Base-by-base conservation (phyloP, 2,888 invertebrate genomes). In the Hesperia comma region DNA sequence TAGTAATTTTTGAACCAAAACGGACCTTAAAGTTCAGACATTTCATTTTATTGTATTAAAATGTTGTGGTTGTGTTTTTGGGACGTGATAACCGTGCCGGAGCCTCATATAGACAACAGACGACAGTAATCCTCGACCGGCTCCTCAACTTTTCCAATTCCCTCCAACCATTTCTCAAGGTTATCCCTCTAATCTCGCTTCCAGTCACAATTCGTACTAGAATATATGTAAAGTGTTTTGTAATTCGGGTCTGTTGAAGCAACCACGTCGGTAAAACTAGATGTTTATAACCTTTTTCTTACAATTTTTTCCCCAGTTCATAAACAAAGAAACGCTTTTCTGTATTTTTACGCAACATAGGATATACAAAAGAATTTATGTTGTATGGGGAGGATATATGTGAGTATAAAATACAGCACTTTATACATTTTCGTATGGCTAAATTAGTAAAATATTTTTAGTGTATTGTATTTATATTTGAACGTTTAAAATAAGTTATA, bases 61-160 rank as follows among this genome's bases (percentile, higher is more conserved):
- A 32, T n/a, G 40, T 53, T 64, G 40, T 26, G 49, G 53, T 19
- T 12, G 19, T 58, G 40, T 63, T 32, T 26, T 40, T 40, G 21
- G 51, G 51, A 57, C 40, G 57, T 17, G 58, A 51, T 41, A 41
- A 58, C 41, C 63, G 40, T 49, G 53, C 58, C 57, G 17, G 15
- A 54, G 15, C 40, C 26, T 26, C 32, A 33, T 46, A 6, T 19
- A 17, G 26, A 17, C 49, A 19, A 82, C 79, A 79, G 76, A 74
- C 72, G 74, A 74, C 78, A 74, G 83, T 86, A 87, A 87, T 86
- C 86, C 86, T 77, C 75, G 79, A 77, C 77, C 72, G 56, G 53
- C 63, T 78, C 79, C 77, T 77, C 82, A 88, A 88, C 86, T 88
- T 88, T 88, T 87, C 86, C 88, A 88, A 88, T 88, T 88, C 85